Conservation (phyloP, 2,113 vertebrate genomes). For the Erythrolamprus reginae region DNA sequence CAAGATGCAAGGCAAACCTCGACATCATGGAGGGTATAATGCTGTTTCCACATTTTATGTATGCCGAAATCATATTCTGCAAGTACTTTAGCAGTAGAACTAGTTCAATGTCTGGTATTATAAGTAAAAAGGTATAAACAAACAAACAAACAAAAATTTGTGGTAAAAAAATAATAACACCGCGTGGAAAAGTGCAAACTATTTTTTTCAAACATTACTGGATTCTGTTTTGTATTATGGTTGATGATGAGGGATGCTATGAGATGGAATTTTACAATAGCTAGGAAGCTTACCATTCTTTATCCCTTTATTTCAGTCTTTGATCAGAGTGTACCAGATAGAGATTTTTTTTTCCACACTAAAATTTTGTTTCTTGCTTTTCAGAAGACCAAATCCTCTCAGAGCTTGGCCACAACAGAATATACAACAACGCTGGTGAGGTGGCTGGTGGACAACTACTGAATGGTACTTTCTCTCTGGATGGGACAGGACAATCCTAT, state of each 20-base stretch:
- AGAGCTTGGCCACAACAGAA: conserved; percentile 86
- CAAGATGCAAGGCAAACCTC: not conserved
- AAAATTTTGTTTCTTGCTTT: conserved; percentile 51
- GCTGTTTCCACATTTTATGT: not conserved
- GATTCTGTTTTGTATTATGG: not conserved
- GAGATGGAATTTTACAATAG: not conserved
- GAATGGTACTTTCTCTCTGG: conserved; percentile 87
- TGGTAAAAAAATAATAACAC: not conserved
- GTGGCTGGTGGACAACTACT: conserved; percentile 78
- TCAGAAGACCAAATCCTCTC: conserved; percentile 97
- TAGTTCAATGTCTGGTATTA: not conserved
- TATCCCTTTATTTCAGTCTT: not conserved
- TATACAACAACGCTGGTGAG: conserved; percentile 85
- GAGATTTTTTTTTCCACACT: not conserved
- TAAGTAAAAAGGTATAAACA: not conserved
- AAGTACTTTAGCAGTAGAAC: not conserved
- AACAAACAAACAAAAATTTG: not conserved
- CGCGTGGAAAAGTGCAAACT: not conserved
- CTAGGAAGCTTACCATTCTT: not conserved
- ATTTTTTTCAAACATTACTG: not conserved
- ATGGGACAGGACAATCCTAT: conserved; percentile 84
- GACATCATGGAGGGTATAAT: not conserved
- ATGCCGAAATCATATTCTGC: not conserved
- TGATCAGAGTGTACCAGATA: not conserved
- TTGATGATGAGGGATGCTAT: not conserved